These are phyloP conservation scores for Cryptosula pallasiana DNA, from an alignment of 2,888 invertebrate genomes.

Conservation along the genomic window DNA sequence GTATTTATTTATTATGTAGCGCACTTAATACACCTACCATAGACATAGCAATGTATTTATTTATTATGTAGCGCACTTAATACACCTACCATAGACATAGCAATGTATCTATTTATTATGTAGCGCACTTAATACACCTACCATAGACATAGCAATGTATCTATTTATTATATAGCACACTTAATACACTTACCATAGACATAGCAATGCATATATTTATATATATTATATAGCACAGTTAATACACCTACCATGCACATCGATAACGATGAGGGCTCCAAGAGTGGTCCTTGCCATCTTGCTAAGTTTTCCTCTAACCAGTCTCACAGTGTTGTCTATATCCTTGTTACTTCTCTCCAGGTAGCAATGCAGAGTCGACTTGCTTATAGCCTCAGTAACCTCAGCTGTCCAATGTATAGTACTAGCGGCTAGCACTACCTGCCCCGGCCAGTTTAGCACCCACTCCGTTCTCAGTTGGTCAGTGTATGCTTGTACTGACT, in stretches of 20 bases:
- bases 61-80: too few species aligned
- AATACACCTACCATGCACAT: constrained; percentile 47
- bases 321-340: constrained; percentile 48
- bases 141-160: too few species aligned
- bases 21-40: too few species aligned
- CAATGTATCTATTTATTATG: too few species aligned
- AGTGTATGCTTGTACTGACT: constrained; percentile 44
- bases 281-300: constrained; percentile 52
- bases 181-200: too few species aligned
- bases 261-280: constrained; percentile 52
- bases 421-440: constrained; percentile 51
- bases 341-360: constrained; percentile 46
- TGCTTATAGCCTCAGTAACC: constrained; percentile 37
- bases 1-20: too few species aligned
- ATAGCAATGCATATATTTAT: too few species aligned
- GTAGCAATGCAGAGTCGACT: constrained; percentile 37
- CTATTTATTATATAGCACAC: too few species aligned
- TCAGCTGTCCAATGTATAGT: constrained; percentile 52
- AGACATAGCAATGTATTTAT: too few species aligned
- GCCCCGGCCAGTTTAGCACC: constrained; percentile 52
- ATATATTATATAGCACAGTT: too few species aligned
- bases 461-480: constrained; percentile 42
- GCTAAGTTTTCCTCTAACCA: constrained; percentile 49
- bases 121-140: too few species aligned
- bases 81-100: too few species aligned